Evolutionary conservation across 2,113 vertebrate species (phyloP), one percentile per base, ranked within the genome.

Genomic region (Ptychochromis oligacanthus): DNA sequence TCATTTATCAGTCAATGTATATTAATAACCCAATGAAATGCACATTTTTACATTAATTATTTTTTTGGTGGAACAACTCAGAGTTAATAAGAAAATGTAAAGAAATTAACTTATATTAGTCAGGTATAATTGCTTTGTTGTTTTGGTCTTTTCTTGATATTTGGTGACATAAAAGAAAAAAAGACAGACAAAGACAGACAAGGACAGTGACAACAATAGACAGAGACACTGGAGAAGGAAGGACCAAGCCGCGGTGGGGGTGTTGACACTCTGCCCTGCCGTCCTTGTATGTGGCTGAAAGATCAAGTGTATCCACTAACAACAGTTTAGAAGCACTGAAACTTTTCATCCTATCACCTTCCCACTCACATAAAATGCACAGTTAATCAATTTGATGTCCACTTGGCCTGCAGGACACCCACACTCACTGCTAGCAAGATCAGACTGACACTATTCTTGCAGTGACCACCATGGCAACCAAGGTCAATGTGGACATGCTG

Each of bases 301-400:
- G 82, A 89, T 79, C 52, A 83, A 84, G 67, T 7, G 90, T 94
- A 89, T 95, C 93, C 91, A 90, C 81, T 91, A 83, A 88, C 92
- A 94, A 93, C 91, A 76, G 78, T 87, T 80, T 59, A 78, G 43
- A 60, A 57, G 64, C 78, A 55, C 75, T 75, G 88, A 79, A 60
- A 92, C 80, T 72, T 80, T 85, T 84, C 80, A 80, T 86, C 74
- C 85, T 79, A 83, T 89, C 85, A 49, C 60, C 65, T 87, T 62
- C 72, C 22, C 72, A 64, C 72, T 76, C 34, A 80, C 56, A 52
- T 11, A 58, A 79, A 77, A 84, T 40, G 67, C 34, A 36, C 80
- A 83, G 18, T 7, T 67, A 62, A 64, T 79, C 77, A 62, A 17
- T 74, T 74, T 24, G 22, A 75, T 54, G 79, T 58, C 38, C 78